These are phyloP conservation scores for Lymantria dispar DNA, from an alignment of 2,888 invertebrate species.

Conservation along the genomic window DNA sequence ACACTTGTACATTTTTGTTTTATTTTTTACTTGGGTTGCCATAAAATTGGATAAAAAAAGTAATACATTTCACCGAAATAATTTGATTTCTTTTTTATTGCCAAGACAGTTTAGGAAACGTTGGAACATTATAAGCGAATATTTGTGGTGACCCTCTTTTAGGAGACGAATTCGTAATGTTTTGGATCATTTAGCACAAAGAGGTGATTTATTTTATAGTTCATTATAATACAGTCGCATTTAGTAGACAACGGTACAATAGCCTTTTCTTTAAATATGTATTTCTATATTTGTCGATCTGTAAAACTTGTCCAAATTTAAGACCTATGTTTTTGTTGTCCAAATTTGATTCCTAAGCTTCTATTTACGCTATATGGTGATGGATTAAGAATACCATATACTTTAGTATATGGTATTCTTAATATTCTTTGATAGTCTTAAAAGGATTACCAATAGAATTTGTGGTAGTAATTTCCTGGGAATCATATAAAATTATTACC, in stretches of 20 bases:
- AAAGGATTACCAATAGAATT: no score
- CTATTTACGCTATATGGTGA: no score
- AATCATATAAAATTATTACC: no score
- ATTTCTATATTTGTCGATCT: no score
- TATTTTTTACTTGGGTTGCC: slow-evolving; percentile 19
- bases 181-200: slow-evolving; percentile 14
- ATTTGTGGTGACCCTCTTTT: slow-evolving; percentile 26
- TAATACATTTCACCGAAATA: slow-evolving; percentile 22
- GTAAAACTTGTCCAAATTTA: no score
- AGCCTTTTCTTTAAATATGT: slow-evolving; percentile 3
- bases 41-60: slow-evolving; percentile 26
- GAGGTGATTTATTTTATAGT: slow-evolving; percentile 10
- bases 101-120: slow-evolving; percentile 20
- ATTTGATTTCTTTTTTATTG: slow-evolving; percentile 30
- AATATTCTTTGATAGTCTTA: no score
- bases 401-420: no score
- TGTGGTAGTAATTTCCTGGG: no score
- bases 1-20: slow-evolving; percentile 22
- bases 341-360: no score
- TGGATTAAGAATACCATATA: no score
- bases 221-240: slow-evolving; percentile 8
- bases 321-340: no score
- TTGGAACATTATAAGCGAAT: slow-evolving; percentile 22
- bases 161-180: slow-evolving; percentile 6
- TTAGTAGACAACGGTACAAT: slow-evolving; percentile 8